These are phyloP conservation scores for Pocillopora grandis DNA, from an alignment of 92 coral and sea anemone genomes.

Conservation along the genomic window DNA sequence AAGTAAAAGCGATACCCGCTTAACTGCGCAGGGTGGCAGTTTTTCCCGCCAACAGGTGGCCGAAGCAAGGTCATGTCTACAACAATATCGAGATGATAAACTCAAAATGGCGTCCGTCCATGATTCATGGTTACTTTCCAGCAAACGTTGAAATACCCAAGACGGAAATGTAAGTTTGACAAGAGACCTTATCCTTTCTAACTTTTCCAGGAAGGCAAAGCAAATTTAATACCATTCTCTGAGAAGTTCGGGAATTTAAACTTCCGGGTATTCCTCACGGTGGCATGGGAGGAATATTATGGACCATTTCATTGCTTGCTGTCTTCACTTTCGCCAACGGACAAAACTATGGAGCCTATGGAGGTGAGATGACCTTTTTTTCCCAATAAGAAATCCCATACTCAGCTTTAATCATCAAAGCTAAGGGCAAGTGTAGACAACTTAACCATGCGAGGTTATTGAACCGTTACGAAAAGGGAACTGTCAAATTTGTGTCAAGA, in stretches of 20 bases:
- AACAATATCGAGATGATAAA: neutral
- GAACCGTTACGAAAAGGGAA: neutral
- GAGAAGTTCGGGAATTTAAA: neutral
- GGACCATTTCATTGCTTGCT: neutral
- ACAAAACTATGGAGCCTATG: conserved; percentile 8
- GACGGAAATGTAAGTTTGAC: neutral
- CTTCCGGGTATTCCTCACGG: neutral
- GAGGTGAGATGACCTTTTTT: neutral
- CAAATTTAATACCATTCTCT: neutral
- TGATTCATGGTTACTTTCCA: neutral
- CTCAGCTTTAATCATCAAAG: neutral
- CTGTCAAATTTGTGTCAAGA: neutral
- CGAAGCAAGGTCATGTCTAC: neutral
- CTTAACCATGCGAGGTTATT: neutral
- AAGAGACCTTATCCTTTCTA: neutral
- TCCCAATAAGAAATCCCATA: neutral
- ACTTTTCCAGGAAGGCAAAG: too few species aligned
- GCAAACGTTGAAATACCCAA: neutral
- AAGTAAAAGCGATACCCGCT: conserved; percentile 8
- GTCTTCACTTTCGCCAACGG: conserved; percentile 1
- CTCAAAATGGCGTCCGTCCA: neutral
- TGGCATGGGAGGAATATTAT: conserved; percentile 6
- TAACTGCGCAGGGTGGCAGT: conserved; percentile 25
- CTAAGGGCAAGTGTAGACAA: neutral
- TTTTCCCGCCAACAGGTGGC: conserved; percentile 41